These are phyloP conservation scores for Eudemis profundana DNA, from an alignment of 2,888 invertebrate species.

Conservation along the genomic window DNA sequence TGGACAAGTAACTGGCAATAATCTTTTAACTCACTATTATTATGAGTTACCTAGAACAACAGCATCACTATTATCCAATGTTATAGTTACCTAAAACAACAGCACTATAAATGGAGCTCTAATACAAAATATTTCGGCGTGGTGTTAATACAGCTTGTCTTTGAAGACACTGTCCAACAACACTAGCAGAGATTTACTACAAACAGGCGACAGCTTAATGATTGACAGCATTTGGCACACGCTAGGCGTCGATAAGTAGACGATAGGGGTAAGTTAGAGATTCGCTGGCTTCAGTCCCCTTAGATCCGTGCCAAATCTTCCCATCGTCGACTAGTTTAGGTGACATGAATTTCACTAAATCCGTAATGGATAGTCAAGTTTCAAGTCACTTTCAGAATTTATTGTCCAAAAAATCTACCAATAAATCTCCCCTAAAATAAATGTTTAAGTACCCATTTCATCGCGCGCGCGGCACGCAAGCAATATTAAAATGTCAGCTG, in stretches of 20 bases:
- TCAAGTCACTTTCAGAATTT: background rate
- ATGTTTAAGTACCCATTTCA: conserved; percentile 11
- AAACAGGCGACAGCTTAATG: conserved; percentile 7
- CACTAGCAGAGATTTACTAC: background rate
- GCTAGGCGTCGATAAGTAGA: conserved; percentile 29
- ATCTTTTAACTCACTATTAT: background rate
- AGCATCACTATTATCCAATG: no score
- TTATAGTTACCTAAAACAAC: no score
- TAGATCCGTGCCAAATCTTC: conserved; percentile 32
- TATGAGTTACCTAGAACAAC: no score
- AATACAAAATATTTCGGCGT: no score
- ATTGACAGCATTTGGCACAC: conserved; percentile 40
- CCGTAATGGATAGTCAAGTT: conserved; percentile 9
- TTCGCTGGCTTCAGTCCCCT: conserved; percentile 27
- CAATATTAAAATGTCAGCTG: conserved; percentile 26
- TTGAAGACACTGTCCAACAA: background rate
- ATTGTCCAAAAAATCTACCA: background rate
- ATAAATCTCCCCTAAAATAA: conserved; percentile 21
- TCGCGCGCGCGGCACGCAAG: conserved; percentile 12
- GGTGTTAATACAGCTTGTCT: background rate
- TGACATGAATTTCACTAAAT: conserved; percentile 12
- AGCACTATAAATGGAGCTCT: no score
- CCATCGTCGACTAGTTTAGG: conserved; percentile 1
- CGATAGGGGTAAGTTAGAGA: conserved; percentile 30
- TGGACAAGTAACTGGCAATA: background rate